Evolutionary conservation across 1,140 invertebrate genomes (phyloP), one percentile per base, ranked within the genome.

Genomic region (Pomacea maculata): DNA sequence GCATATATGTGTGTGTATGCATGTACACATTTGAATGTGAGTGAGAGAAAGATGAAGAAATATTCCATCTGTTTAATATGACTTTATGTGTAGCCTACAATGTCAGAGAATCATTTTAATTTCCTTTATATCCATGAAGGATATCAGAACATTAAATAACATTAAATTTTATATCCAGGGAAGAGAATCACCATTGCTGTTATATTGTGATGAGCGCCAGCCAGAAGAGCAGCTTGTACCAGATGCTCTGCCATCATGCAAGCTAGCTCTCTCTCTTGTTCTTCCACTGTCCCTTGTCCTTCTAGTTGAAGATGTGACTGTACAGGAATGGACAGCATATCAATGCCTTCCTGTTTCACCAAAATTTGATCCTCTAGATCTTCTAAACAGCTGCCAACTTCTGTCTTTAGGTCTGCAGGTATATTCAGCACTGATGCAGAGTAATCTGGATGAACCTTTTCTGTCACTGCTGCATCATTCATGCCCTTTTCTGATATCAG

Each of bases 221-320:
- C 90, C 63, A 90, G 77, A 25, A 91, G 80, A 0, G 90, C 89
- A 4, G 88, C 89, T 80, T 90, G 89, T 8, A 90, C 87, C n/a
- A 91, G 80, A 75, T 88, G 80, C 79, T 90, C 87, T 15, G 89
- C 85, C 89, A 91, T 90, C 1, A 70, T 72, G 81, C 85, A 83
- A 3, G 90, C 87, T 73, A 89, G 83, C 15, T 89, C 86, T 55
- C 86, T 80, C 52, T 87, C 85, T 21, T 82, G 75, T 15, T 87
- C 83, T n/a, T 88, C 86, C n/a, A 75, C 54, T 0, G 86, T 85
- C 21, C 82, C 79, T 1, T 80, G 81, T 25, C 79, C 82, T 67
- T 83, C 79, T 63, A 83, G 78, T 15, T 86, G 85, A 45, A 87
- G 72, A 45, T 84, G 80, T 17, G 86, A 86, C 57, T 83, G 79